Conservation (phyloP, 1,140 invertebrate genomes). For the Diachasmimorpha longicaudata region DNA sequence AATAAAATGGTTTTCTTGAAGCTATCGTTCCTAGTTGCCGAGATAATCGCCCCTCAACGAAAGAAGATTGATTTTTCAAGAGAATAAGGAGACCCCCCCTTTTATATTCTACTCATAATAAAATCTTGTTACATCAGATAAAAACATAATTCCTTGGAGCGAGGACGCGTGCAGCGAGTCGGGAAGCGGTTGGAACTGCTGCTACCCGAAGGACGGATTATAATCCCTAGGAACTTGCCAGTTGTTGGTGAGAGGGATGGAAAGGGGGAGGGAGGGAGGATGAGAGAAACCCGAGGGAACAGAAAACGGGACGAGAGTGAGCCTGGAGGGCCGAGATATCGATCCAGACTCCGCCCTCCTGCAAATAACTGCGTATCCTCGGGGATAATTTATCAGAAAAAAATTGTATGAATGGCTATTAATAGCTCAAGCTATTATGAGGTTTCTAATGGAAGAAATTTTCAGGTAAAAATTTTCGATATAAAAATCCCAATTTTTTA, state of each 20-base stretch:
- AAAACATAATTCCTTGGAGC: background rate
- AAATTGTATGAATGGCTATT: background rate
- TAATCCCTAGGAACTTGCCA: background rate
- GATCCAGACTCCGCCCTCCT: constrained; percentile 13
- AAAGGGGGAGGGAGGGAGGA: background rate
- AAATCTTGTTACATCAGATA: background rate
- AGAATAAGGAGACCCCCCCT: background rate
- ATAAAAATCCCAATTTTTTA: too few relatives aligned
- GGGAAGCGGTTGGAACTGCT: background rate
- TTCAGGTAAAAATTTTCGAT: too few relatives aligned
- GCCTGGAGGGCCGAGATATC: constrained; percentile 18
- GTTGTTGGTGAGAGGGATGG: too few relatives aligned
- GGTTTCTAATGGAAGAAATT: too few relatives aligned
- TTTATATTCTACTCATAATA: background rate
- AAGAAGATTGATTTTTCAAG: background rate
- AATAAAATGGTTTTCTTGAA: too few relatives aligned
- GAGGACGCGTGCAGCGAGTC: background rate
- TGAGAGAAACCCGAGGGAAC: background rate
- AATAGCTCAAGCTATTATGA: too few relatives aligned
- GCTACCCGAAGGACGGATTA: background rate
- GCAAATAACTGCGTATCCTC: background rate
- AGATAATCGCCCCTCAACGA: too few relatives aligned
- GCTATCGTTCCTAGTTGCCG: too few relatives aligned
- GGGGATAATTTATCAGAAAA: background rate
- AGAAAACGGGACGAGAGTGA: constrained; percentile 15